Evolutionary conservation across 1,140 invertebrate genomes (phyloP), one percentile per base, ranked within the genome.

Genomic region (Brachionus asplanchnoidis): DNA sequence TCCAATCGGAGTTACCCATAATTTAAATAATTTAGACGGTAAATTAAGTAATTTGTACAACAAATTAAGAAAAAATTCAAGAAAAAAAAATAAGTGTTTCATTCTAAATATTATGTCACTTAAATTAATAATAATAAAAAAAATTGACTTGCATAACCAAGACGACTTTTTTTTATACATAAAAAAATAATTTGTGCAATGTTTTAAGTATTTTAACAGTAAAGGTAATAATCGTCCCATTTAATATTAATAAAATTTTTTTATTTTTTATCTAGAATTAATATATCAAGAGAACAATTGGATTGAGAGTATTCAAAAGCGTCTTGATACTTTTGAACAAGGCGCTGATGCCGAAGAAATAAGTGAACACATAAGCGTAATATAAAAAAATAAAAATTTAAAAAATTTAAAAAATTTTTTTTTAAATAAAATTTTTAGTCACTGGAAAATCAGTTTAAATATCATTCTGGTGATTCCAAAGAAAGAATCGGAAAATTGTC

Each of bases 271-370:
- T 40, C n/a, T 60, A 84, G 80, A 84, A 32, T 20, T 84, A 7
- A 26, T 84, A 11, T 44, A 70, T 14, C 82, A 68, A 46, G 82
- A 84, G n/a, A 68, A 73, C 17, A 68, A 32, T 50, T 84, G 82
- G 82, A 17, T 84, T 11, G 82, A 84, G 20, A 70, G 20, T 65
- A n/a, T 84, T n/a, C 40, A 84, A 73, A 84, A 68, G 26, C 20
- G 23, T 53, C 28, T 84, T 3, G 42, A 70, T 70, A 20, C 42
- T n/a, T n/a, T 44, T 8, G 36, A 82, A 14, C 23, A 23, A 26
- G 79, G 79, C 2, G 17, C 20, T 5, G 82, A 84, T 70, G 32
- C 82, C 14, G 36, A 60, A 56, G 46, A 36, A 32, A n/a, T 46
- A n/a, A 68, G 36, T 40, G 82, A 68, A 65, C 20, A 65, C 20